A percentile compares a stretch with the other conserved stretches of the same genome.
These are phyloP conservation scores for Prunella fulvescens DNA, from an alignment of 2,113 vertebrate species.

Conservation along the genomic window DNA sequence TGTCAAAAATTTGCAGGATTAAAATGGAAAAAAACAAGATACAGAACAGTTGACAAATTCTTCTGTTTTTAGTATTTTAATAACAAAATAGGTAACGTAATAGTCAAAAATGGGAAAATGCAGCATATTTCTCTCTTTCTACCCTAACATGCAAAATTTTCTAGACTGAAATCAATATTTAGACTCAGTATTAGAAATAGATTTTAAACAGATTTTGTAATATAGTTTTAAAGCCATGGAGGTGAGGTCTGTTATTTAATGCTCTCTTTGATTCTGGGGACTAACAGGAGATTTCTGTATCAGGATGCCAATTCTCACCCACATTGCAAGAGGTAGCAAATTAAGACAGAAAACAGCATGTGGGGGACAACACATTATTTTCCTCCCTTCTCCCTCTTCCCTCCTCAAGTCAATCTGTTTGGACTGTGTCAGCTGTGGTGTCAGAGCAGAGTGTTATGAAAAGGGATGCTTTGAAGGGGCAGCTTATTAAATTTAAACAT, in stretches of 20 bases:
- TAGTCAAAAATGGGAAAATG: neutral
- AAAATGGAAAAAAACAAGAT: neutral
- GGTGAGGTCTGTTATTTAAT: neutral
- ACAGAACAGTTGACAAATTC: neutral
- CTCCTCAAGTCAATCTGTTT: neutral
- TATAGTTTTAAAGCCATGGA: neutral
- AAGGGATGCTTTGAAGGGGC: neutral
- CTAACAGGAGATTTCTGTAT: neutral
- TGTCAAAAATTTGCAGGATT: neutral
- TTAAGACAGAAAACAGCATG: neutral
- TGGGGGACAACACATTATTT: neutral
- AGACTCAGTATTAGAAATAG: neutral
- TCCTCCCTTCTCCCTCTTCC: neutral
- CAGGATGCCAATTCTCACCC: neutral
- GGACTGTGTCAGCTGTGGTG: neutral
- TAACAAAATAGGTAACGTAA: neutral
- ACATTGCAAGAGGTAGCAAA: neutral
- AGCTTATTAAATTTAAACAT: neutral
- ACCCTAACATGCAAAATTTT: neutral
- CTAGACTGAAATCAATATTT: neutral
- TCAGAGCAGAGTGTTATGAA: neutral
- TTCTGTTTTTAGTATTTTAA: neutral
- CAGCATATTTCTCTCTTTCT: neutral
- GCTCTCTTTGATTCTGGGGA: neutral
- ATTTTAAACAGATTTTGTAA: neutral